Evolutionary conservation across 2,888 invertebrate species (phyloP).

Genomic region (Cenopis cana): DNA sequence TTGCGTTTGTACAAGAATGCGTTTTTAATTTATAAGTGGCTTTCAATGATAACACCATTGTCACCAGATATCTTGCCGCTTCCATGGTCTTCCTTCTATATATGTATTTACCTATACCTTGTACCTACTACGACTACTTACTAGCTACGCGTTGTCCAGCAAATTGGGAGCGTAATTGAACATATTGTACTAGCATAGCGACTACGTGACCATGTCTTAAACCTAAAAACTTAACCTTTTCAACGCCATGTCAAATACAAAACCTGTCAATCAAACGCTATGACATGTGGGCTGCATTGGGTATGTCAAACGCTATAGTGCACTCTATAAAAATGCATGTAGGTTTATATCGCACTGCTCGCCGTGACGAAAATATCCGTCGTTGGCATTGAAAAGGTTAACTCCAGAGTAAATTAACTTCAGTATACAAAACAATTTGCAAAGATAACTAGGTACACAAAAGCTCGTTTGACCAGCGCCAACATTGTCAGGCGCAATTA

Average conservation of each 20-base stretch:
- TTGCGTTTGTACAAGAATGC: slow-evolving; percentile 68
- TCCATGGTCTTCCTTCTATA: slow-evolving; percentile 17
- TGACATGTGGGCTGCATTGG: too few relatives aligned
- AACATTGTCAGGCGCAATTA: slow-evolving; percentile 35
- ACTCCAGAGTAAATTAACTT: not conserved
- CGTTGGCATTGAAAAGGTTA: not conserved
- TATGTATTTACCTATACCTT: not conserved
- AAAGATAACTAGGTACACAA: slow-evolving; percentile 27
- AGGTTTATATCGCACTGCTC: too few relatives aligned
- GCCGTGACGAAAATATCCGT: too few relatives aligned
- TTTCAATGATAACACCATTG: slow-evolving; percentile 49
- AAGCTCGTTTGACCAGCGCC: slow-evolving; percentile 17
- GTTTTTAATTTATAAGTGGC: slow-evolving; percentile 71
- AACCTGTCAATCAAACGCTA: too few relatives aligned
- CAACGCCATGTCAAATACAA: too few relatives aligned
- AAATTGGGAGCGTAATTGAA: too few relatives aligned
- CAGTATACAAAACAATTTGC: slow-evolving; percentile 8
- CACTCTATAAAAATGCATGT: too few relatives aligned
- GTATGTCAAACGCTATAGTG: too few relatives aligned
- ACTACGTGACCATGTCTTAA: too few relatives aligned
- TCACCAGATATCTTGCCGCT: slow-evolving; percentile 32
- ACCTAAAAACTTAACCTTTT: too few relatives aligned
- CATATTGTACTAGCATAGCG: too few relatives aligned
- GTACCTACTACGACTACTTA: not conserved
- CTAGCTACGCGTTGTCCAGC: too few relatives aligned